These are phyloP conservation scores for Drosophila siamana DNA, from an alignment of 2,888 invertebrate species.

Conservation along the genomic window DNA sequence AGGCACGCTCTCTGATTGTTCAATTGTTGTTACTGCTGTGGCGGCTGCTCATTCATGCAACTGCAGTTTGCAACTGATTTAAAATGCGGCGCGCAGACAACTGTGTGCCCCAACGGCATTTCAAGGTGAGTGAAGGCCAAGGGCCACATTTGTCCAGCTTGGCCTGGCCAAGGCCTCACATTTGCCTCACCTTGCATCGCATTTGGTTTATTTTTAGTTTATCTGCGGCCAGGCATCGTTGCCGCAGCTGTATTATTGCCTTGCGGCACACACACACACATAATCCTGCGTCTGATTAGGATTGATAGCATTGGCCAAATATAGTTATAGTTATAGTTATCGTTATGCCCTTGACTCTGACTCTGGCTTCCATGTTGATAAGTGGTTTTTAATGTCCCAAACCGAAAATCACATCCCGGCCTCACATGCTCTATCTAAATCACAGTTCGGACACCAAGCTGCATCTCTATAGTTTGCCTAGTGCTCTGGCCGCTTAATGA, in stretches of 20 bases:
- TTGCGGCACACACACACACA: conserved; percentile 10
- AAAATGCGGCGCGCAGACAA: conserved; percentile 47
- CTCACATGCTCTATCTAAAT: conserved; percentile 43
- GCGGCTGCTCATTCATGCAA: conserved; percentile 35
- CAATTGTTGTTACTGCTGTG: conserved; percentile 57
- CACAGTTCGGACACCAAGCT: conserved; percentile 51
- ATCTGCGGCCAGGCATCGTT: conserved; percentile 49
- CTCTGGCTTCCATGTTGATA: conserved; percentile 48
- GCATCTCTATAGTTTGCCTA: conserved; percentile 47
- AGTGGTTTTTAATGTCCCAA: conserved; percentile 78
- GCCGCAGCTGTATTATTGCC: conserved; percentile 25
- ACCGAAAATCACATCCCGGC: neutral
- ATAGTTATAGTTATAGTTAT: conserved; percentile 28
- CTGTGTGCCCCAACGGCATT: conserved; percentile 69
- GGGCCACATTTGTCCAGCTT: conserved; percentile 80
- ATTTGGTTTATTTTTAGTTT: conserved; percentile 72
- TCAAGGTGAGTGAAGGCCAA: conserved; percentile 86
- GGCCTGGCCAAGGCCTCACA: conserved; percentile 45
- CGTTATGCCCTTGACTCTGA: conserved; percentile 44
- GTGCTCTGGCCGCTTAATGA: conserved; percentile 57
- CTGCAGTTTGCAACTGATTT: conserved; percentile 56
- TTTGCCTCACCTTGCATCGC: conserved; percentile 18
- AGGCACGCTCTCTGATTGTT: conserved; percentile 54
- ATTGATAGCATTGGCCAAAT: conserved; percentile 62
- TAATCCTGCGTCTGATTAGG: conserved; percentile 66